These are phyloP conservation scores for Leptatherina wallacei DNA, from an alignment of 2,797 vertebrate species.

Conservation along the genomic window DNA sequence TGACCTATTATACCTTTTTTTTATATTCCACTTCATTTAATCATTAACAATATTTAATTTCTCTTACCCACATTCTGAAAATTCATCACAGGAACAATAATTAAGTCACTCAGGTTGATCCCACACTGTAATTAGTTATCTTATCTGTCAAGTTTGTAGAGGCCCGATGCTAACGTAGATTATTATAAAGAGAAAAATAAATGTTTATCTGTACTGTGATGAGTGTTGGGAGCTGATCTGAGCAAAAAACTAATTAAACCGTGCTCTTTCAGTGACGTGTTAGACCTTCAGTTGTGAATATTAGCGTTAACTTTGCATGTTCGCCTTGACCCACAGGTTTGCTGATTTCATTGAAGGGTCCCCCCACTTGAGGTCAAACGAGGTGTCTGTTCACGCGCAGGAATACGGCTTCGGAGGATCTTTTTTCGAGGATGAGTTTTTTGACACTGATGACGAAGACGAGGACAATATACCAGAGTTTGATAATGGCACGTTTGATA, in stretches of 20 bases:
- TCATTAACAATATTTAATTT: too few relatives aligned
- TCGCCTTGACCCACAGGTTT: conserved; percentile 83
- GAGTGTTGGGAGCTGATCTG: background rate
- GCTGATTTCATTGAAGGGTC: conserved; percentile 94
- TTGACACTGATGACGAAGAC: conserved; percentile 86
- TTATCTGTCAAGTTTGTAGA: background rate
- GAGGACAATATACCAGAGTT: conserved; percentile 42
- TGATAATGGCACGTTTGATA: conserved; percentile 28
- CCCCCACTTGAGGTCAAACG: conserved; percentile 88
- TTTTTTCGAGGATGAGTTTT: conserved; percentile 86
- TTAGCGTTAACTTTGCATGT: too few relatives aligned
- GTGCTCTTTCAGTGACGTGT: background rate
- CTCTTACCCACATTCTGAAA: background rate
- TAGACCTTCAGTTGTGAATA: background rate
- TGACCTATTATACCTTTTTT: too few relatives aligned
- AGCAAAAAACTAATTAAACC: background rate
- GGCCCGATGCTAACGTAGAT: background rate
- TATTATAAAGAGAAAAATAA: background rate
- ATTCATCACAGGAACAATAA: background rate
- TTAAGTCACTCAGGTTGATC: background rate
- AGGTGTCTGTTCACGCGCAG: conserved; percentile 89
- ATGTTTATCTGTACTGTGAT: background rate
- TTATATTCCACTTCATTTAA: too few relatives aligned
- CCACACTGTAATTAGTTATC: background rate
- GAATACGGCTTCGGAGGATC: conserved; percentile 89